A percentile compares a stretch with the other conserved stretches of the same genome.
phyloP scores from a whole-genome alignment of 1,140 invertebrate genomes.

The Rhynchophorus ferrugineus region DNA sequence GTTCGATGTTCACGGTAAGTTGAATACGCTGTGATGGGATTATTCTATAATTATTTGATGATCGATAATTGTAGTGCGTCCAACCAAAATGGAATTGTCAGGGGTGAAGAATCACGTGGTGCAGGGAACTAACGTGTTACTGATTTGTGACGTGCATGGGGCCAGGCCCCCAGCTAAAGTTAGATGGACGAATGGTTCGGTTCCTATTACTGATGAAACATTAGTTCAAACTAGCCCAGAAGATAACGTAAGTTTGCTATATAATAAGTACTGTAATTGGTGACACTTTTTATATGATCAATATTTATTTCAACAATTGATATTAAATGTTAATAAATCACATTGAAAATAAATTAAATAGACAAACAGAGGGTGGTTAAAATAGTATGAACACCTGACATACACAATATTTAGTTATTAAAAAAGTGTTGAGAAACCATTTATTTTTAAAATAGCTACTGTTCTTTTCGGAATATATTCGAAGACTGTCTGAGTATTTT shows the following conservation, averaged over 20 bases:
- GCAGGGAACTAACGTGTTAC: conserved; percentile 66
- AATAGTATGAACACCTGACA: too few species aligned
- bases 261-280: too few species aligned
- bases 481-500: too few species aligned
- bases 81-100: conserved; percentile 62
- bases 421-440: too few species aligned
- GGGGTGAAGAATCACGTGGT: conserved; percentile 67
- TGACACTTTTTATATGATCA: too few species aligned
- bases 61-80: conserved; percentile 69
- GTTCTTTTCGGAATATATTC: too few species aligned
- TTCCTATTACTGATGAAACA: conserved; percentile 47
- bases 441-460: too few species aligned
- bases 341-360: too few species aligned
- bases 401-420: too few species aligned
- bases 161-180: conserved; percentile 74
- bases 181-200: conserved; percentile 74
- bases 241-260: conserved; percentile 38
- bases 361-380: too few species aligned
- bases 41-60: background rate
- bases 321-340: too few species aligned
- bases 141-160: conserved; percentile 67
- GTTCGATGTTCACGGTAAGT: conserved; percentile 76
- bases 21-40: background rate
- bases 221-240: conserved; percentile 38
- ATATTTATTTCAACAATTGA: too few species aligned